These are phyloP conservation scores for Dryobates pubescens DNA, from an alignment of 2,797 vertebrate species.

Conservation along the genomic window DNA sequence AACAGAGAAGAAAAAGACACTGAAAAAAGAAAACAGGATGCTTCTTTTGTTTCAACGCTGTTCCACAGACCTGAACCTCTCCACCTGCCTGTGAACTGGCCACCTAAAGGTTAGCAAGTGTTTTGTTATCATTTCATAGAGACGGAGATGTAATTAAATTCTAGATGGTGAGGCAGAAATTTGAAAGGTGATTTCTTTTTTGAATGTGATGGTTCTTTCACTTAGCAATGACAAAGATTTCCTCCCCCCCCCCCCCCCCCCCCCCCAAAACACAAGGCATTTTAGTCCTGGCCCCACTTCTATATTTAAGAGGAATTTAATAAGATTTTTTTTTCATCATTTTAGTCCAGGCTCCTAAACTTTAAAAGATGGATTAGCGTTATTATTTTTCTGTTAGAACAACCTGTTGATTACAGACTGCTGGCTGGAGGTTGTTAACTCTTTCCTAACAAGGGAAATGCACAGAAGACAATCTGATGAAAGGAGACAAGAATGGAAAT, in stretches of 20 bases:
- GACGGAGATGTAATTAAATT: slow-evolving; percentile 59
- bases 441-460: slow-evolving; percentile 50
- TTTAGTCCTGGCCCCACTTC: slow-evolving; percentile 59
- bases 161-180: slow-evolving; percentile 23
- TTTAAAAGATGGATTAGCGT: slow-evolving; percentile 50
- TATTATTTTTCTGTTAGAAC: slow-evolving; percentile 61
- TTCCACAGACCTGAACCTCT: slow-evolving; percentile 69
- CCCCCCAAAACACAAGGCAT: slow-evolving; percentile 56
- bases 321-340: slow-evolving; percentile 3
- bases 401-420: slow-evolving; percentile 70
- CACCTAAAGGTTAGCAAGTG: slow-evolving; percentile 81
- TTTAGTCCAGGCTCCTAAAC: slow-evolving; percentile 55
- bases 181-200: slow-evolving; percentile 30
- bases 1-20: slow-evolving; percentile 54
- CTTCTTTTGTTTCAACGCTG: slow-evolving; percentile 74
- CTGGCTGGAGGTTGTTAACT: slow-evolving; percentile 61
- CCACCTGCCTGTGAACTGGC: slow-evolving; percentile 75
- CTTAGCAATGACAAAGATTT: slow-evolving; percentile 60
- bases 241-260: slow-evolving; percentile 45
- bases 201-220: slow-evolving; percentile 44
- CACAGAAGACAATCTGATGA: slow-evolving; percentile 6
- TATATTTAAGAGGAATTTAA: slow-evolving; percentile 40
- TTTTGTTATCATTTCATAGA: slow-evolving; percentile 72
- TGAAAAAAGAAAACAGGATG: slow-evolving; percentile 69
- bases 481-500: slow-evolving; percentile 7